These are phyloP conservation scores for Vandiemenella viatica DNA, from an alignment of 2,888 invertebrate species.

Conservation along the genomic window DNA sequence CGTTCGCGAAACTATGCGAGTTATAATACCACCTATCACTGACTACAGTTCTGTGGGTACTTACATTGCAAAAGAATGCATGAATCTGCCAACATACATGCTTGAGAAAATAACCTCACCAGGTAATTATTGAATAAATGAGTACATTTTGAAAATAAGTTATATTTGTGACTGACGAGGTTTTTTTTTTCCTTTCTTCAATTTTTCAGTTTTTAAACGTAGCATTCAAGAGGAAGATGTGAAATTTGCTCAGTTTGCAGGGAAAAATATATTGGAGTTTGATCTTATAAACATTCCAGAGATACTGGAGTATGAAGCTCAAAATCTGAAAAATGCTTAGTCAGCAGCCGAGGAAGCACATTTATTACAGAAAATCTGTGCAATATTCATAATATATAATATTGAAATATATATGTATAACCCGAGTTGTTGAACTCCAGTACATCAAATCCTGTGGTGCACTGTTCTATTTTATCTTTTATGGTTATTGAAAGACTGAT, in stretches of 20 bases:
- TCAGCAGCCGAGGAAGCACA: neutral
- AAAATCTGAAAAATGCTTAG: neutral
- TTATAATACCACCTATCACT: constrained; percentile 51
- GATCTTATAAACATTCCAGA: constrained; percentile 48
- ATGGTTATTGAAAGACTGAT: neutral
- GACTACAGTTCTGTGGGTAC: constrained; percentile 47
- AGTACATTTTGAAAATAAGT: neutral
- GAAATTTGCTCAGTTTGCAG: constrained; percentile 63
- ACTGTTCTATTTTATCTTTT: neutral
- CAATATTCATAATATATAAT: no score
- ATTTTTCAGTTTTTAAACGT: constrained; percentile 32
- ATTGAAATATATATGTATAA: no score
- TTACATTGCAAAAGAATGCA: constrained; percentile 57
- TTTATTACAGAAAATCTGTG: no score
- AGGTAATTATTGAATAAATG: constrained; percentile 35
- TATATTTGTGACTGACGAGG: neutral
- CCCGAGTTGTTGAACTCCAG: no score
- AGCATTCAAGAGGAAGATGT: constrained; percentile 29
- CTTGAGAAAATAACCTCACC: constrained; percentile 49
- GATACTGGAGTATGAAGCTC: neutral
- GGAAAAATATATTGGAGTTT: constrained; percentile 55
- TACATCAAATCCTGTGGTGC: neutral
- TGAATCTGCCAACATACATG: constrained; percentile 52
- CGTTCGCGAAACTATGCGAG: constrained; percentile 60
- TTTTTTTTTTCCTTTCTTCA: constrained; percentile 3